These are phyloP conservation scores for Strigops habroptila DNA, from an alignment of 2,113 vertebrate species.

Conservation along the genomic window DNA sequence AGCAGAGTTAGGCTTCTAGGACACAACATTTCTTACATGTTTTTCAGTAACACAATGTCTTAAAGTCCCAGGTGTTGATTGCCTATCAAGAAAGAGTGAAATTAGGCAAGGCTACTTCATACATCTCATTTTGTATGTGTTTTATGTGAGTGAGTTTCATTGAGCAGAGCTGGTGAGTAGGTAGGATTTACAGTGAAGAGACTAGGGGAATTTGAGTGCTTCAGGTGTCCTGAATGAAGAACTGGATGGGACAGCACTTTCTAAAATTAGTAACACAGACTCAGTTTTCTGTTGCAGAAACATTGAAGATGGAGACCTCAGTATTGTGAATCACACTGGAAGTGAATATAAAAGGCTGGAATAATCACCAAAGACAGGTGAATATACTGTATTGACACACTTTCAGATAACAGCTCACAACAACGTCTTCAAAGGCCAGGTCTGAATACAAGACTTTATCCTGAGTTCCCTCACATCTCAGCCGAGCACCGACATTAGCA, in stretches of 20 bases:
- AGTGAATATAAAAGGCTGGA: neutral
- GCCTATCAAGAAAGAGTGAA: neutral
- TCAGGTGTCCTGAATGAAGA: neutral
- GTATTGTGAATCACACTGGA: slow-evolving; percentile 11
- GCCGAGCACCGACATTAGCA: neutral
- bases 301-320: slow-evolving; percentile 9
- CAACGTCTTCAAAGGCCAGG: neutral
- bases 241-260: neutral
- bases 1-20: neutral
- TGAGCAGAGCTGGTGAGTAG: neutral
- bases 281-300: slow-evolving; percentile 22
- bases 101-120: neutral
- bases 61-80: neutral
- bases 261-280: neutral
- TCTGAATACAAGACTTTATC: neutral
- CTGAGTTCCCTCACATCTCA: neutral
- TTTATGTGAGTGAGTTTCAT: neutral
- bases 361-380: neutral
- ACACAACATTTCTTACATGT: slow-evolving; percentile 21
- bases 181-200: neutral
- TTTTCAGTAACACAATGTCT: neutral
- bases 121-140: neutral
- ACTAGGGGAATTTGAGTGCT: neutral
- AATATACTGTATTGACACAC: neutral
- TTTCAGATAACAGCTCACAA: neutral